phyloP scores from a whole-genome alignment of 2,797 vertebrate species.

The Sebastes flavidus region DNA sequence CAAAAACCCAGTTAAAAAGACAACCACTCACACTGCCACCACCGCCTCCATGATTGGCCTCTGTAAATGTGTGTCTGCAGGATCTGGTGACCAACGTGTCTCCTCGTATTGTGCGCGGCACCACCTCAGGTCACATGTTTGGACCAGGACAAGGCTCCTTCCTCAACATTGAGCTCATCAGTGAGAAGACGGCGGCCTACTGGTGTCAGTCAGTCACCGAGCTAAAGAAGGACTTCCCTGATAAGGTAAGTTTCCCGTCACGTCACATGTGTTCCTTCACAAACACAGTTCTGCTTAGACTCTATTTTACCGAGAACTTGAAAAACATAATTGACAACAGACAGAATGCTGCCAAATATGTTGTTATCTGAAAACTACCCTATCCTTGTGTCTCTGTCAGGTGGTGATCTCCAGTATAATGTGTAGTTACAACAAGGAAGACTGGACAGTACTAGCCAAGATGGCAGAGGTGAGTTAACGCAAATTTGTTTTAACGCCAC shows the following conservation, averaged over 20 bases:
- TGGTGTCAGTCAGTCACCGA: conserved; percentile 91
- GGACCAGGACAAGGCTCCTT: conserved; percentile 94
- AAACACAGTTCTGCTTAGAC: neutral
- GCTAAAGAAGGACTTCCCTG: conserved; percentile 91
- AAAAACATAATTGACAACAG: neutral
- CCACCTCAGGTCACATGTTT: conserved; percentile 87
- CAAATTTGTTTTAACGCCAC: no score
- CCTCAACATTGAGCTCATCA: conserved; percentile 96
- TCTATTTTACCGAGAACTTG: neutral
- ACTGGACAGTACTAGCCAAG: conserved; percentile 69
- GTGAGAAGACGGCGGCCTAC: conserved; percentile 93
- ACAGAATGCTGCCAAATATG: neutral
- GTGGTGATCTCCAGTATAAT: conserved; percentile 79
- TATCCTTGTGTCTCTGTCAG: conserved; percentile 27
- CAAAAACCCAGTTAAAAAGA: neutral
- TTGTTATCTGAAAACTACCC: neutral
- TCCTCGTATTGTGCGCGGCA: conserved; percentile 92
- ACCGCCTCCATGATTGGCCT: neutral
- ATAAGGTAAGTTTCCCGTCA: conserved; percentile 77
- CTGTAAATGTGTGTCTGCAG: conserved; percentile 66
- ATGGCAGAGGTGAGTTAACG: conserved; percentile 67
- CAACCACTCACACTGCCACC: neutral
- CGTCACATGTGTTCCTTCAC: neutral
- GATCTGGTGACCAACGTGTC: conserved; percentile 95
- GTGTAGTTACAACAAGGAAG: conserved; percentile 76